phyloP scores from a whole-genome alignment of 1,140 invertebrate species.

The Saccostrea echinata region DNA sequence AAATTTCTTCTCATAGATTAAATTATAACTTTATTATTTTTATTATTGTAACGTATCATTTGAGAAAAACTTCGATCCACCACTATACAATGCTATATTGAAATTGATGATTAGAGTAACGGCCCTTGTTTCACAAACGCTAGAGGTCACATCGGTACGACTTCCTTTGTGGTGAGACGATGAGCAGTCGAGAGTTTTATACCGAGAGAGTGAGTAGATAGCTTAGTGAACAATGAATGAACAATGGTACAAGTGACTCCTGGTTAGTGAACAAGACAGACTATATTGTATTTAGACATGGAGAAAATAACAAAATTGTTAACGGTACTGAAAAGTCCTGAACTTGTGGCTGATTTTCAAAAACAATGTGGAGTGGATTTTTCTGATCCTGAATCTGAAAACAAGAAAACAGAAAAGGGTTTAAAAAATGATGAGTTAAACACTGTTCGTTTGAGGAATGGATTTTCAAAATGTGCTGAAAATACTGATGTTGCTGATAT shows the following conservation, averaged over 20 bases:
- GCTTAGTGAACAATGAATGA: neutral
- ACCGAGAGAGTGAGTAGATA: neutral
- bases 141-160: conserved; percentile 11
- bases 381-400: conserved; percentile 23
- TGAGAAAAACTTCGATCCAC: neutral
- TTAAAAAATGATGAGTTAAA: neutral
- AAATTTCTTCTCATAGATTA: too few relatives aligned
- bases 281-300: neutral
- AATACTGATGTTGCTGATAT: neutral
- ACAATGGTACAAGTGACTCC: neutral
- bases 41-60: too few relatives aligned
- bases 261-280: neutral
- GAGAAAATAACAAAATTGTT: neutral
- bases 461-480: neutral
- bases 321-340: conserved; percentile 46
- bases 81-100: too few relatives aligned
- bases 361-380: conserved; percentile 58
- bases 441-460: neutral
- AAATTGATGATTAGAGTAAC: neutral
- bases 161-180: conserved; percentile 4
- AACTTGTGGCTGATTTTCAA: conserved; percentile 61
- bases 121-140: neutral
- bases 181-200: neutral
- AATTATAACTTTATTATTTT: too few relatives aligned
- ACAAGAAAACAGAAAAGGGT: neutral